Evolutionary conservation across 1,140 invertebrate species (phyloP).

Genomic region (Drosophila bipectinata): DNA sequence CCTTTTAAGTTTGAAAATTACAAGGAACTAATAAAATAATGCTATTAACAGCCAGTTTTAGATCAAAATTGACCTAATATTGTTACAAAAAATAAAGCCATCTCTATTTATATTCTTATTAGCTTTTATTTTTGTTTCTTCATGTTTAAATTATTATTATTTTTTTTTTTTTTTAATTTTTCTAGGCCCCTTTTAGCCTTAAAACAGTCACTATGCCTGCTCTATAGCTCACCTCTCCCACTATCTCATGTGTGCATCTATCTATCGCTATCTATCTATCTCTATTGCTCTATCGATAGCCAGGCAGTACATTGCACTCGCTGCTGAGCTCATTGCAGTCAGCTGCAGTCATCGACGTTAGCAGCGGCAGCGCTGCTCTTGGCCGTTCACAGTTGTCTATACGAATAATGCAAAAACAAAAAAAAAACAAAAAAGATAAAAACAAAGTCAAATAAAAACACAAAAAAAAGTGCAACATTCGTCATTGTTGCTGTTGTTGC

Average conservation of each 20-base stretch:
- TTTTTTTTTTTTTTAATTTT: neutral
- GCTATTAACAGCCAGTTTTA: too few species aligned
- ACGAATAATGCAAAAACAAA: constrained; percentile 56
- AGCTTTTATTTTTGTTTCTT: too few species aligned
- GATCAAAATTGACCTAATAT: too few species aligned
- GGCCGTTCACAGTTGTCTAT: constrained; percentile 61
- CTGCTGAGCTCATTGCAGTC: constrained; percentile 33
- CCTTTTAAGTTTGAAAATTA: too few species aligned
- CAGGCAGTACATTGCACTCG: constrained; percentile 67
- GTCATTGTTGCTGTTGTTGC: constrained; percentile 37
- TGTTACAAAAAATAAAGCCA: neutral
- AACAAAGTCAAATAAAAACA: constrained; percentile 13
- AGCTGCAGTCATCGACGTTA: neutral
- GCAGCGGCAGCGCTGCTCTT: constrained; percentile 53
- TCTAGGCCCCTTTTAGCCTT: neutral
- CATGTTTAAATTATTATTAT: too few species aligned
- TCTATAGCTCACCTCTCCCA: constrained; percentile 8
- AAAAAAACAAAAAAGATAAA: constrained; percentile 14
- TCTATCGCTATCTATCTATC: constrained; percentile 34
- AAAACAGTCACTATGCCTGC: neutral
- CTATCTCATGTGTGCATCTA: constrained; percentile 23
- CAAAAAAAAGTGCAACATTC: constrained; percentile 34
- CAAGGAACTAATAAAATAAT: too few species aligned
- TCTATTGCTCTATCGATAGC: constrained; percentile 36
- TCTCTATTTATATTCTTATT: neutral